Conservation (phyloP, 2,888 invertebrate species). For the Gastracanthus pulcherrimus region DNA sequence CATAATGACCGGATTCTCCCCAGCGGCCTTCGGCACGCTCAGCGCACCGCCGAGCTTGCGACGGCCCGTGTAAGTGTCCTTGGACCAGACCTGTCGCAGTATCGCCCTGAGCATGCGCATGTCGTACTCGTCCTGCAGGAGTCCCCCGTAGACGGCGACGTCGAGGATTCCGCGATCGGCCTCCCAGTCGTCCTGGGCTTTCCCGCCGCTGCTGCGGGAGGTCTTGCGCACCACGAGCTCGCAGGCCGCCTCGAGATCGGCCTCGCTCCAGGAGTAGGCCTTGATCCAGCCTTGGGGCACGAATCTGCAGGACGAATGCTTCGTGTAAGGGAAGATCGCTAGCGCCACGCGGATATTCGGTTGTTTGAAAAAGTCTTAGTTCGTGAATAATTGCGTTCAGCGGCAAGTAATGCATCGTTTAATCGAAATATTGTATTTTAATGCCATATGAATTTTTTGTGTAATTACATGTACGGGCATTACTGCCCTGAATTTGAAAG, state of each 20-base stretch:
- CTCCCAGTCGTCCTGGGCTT: slow-evolving; percentile 81
- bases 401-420: no score
- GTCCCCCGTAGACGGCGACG: slow-evolving; percentile 91
- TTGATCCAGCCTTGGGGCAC: slow-evolving; percentile 87
- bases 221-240: slow-evolving; percentile 79
- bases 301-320: no score
- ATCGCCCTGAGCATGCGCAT: slow-evolving; percentile 83
- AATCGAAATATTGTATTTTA: neutral
- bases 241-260: slow-evolving; percentile 87
- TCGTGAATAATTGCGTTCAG: no score
- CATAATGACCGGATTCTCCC: slow-evolving; percentile 83
- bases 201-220: neutral
- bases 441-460: no score
- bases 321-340: no score
- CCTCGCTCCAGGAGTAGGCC: slow-evolving; percentile 91
- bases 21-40: slow-evolving; percentile 64
- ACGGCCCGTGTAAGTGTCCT: slow-evolving; percentile 80
- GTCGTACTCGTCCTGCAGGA: slow-evolving; percentile 90
- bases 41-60: slow-evolving; percentile 78
- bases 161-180: slow-evolving; percentile 88
- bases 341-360: no score
- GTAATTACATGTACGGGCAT: no score
- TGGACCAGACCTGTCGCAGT: slow-evolving; percentile 78
- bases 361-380: neutral
- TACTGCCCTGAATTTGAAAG: no score